These are phyloP conservation scores for Leptoteleia sp. DNA, from an alignment of 1,140 invertebrate genomes.

Conservation along the genomic window DNA sequence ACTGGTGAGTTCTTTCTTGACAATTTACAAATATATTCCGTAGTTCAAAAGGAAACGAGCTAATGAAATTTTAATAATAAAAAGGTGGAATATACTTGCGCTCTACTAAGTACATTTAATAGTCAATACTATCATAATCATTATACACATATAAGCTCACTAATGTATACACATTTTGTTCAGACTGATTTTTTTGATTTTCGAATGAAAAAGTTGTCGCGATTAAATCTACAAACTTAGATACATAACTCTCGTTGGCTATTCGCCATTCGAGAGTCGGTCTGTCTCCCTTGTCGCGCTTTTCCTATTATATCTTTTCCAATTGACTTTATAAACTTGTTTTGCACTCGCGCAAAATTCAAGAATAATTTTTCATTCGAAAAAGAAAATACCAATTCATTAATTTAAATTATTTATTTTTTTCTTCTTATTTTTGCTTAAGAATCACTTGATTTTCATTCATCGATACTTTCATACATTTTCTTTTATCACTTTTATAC, in stretches of 20 bases:
- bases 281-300: too few species aligned
- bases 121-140: conserved; percentile 53
- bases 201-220: conserved; percentile 23
- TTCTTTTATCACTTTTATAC: conserved; percentile 54
- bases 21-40: too few species aligned
- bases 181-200: conserved; percentile 44
- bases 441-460: conserved; percentile 33
- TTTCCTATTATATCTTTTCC: too few species aligned
- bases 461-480: conserved; percentile 42
- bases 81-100: conserved; percentile 19
- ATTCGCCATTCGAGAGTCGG: too few species aligned
- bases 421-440: too few species aligned
- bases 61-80: conserved; percentile 5
- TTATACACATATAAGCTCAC: conserved; percentile 65
- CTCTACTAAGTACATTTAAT: conserved; percentile 63
- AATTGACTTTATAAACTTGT: neutral
- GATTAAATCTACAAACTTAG: conserved; percentile 9
- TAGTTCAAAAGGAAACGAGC: neutral
- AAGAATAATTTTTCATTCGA: conserved; percentile 23
- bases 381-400: conserved; percentile 47
- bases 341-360: conserved; percentile 13
- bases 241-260: conserved; percentile 7
- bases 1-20: conserved; percentile 3
- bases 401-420: conserved; percentile 30
- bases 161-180: conserved; percentile 62